A percentile compares a stretch with the other conserved stretches of the same genome.
Evolutionary conservation across 1,140 invertebrate species (phyloP).

Genomic region (Leptinotarsa undecemlineata): DNA sequence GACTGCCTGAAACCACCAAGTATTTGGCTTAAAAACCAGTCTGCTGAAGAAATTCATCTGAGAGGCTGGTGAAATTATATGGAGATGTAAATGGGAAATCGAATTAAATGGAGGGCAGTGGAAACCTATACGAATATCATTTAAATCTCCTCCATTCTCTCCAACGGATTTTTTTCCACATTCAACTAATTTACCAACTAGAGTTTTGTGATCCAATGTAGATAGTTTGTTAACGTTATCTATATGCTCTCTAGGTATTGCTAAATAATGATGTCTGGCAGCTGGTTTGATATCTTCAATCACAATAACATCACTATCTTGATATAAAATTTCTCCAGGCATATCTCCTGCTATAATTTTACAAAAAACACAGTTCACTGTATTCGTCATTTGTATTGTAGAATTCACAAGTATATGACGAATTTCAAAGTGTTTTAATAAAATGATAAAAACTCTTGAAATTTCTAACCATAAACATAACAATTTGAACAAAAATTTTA

Average conservation of each 20-base stretch:
- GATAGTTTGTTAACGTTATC: conserved; percentile 70
- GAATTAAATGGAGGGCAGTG: conserved; percentile 90
- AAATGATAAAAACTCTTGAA: too few species aligned
- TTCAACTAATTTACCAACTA: conserved; percentile 67
- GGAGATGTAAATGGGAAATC: conserved; percentile 84
- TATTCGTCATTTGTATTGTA: conserved; percentile 19
- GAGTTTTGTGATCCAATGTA: conserved; percentile 31
- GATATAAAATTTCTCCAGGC: conserved; percentile 61
- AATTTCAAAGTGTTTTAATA: too few species aligned
- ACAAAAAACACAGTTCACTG: conserved; percentile 68
- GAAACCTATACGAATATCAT: conserved; percentile 76
- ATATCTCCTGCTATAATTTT: conserved; percentile 67
- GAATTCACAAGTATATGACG: neutral
- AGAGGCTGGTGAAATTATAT: conserved; percentile 80
- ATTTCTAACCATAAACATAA: too few species aligned
- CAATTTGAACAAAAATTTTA: too few species aligned
- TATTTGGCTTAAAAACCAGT: conserved; percentile 73
- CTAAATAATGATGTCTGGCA: conserved; percentile 78
- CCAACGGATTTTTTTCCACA: conserved; percentile 61
- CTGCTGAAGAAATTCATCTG: conserved; percentile 72
- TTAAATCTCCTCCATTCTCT: conserved; percentile 59
- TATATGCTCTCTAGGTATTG: conserved; percentile 79
- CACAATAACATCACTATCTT: conserved; percentile 78
- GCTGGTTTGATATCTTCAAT: conserved; percentile 86
- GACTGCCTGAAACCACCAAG: conserved; percentile 85